These are phyloP conservation scores for Euplagia quadripunctaria DNA, from an alignment of 2,888 invertebrate genomes.

Conservation along the genomic window DNA sequence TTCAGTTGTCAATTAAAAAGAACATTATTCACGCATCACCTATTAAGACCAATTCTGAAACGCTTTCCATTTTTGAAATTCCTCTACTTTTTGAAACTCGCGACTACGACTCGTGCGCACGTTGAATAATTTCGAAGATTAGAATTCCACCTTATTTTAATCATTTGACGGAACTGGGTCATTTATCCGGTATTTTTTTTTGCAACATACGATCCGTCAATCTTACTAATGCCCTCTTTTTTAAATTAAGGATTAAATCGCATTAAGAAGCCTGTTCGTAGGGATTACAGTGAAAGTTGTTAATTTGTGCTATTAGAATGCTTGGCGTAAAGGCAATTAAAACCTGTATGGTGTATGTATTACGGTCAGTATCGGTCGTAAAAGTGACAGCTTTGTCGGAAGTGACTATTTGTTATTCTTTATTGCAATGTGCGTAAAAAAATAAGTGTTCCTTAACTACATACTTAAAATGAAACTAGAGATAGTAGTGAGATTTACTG, in stretches of 20 bases:
- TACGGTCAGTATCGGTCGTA: constrained; percentile 19
- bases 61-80: constrained; percentile 57
- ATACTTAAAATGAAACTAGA: neutral
- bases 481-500: neutral
- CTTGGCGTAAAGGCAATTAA: constrained; percentile 22
- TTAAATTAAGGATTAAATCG: constrained; percentile 59
- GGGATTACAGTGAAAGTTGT: constrained; percentile 68
- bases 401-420: constrained; percentile 10
- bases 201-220: constrained; percentile 69
- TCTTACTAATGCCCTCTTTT: constrained; percentile 54
- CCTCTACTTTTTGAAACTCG: constrained; percentile 42
- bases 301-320: constrained; percentile 47
- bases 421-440: constrained; percentile 6
- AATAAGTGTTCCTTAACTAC: constrained; percentile 2
- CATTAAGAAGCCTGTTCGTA: constrained; percentile 53
- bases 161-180: constrained; percentile 74
- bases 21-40: constrained; percentile 47
- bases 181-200: constrained; percentile 61
- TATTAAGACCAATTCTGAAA: constrained; percentile 58
- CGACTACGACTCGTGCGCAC: constrained; percentile 33
- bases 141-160: constrained; percentile 61
- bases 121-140: constrained; percentile 60
- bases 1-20: constrained; percentile 49
- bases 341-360: constrained; percentile 26
- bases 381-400: constrained; percentile 15